Evolutionary conservation across 2,888 invertebrate genomes (phyloP).

Genomic region (Epirrhoe alternata): DNA sequence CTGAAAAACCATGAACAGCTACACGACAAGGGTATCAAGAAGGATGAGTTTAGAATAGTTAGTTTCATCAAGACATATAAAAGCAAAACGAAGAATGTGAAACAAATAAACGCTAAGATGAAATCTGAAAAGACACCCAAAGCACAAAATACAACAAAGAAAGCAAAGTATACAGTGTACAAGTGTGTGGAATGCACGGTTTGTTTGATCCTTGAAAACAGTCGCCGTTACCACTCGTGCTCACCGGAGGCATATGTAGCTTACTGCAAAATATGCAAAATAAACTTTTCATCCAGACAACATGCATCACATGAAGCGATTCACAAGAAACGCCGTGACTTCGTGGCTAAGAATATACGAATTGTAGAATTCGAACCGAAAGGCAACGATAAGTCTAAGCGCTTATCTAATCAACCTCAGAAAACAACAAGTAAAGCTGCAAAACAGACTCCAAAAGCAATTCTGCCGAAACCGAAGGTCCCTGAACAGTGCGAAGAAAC

Average conservation of each 20-base stretch:
- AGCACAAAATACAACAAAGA: neutral
- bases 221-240: slow-evolving; percentile 27
- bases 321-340: slow-evolving; percentile 37
- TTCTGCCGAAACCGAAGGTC: neutral
- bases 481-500: neutral
- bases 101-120: slow-evolving; percentile 5
- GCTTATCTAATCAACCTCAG: neutral
- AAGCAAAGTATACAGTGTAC: slow-evolving; percentile 16
- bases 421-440: neutral
- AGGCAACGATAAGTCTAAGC: neutral
- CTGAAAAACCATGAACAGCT: slow-evolving; percentile 24
- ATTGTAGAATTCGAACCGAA: slow-evolving; percentile 22
- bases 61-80: slow-evolving; percentile 29
- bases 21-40: slow-evolving; percentile 33
- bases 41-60: slow-evolving; percentile 38
- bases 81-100: neutral
- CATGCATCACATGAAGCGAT: slow-evolving; percentile 34
- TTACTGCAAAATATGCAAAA: slow-evolving; percentile 40
- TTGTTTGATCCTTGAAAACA: slow-evolving; percentile 1
- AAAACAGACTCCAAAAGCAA: neutral
- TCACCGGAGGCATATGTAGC: fast-evolving
- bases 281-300: slow-evolving; percentile 15
- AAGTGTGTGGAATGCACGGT: slow-evolving; percentile 23
- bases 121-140: neutral
- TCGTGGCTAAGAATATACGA: slow-evolving; percentile 28